Conservation (phyloP, 2,113 vertebrate genomes). For the Pardalotus punctatus region DNA sequence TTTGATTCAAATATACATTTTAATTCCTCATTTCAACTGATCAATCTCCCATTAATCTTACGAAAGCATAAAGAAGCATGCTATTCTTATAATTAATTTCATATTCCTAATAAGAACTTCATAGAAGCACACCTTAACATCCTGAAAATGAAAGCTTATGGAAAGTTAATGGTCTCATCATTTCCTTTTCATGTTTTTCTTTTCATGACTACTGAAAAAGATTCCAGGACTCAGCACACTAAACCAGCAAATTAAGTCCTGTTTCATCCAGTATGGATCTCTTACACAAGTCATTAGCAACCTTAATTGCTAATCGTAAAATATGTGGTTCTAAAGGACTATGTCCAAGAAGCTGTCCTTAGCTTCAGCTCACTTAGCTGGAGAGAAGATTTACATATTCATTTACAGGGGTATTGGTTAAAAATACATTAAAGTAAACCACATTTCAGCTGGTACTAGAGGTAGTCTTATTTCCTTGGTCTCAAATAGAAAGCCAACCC, state of each 20-base stretch:
- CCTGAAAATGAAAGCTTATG: constrained; percentile 22
- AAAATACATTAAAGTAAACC: neutral
- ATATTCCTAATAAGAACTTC: constrained; percentile 20
- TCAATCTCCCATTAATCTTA: constrained; percentile 14
- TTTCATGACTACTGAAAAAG: constrained; percentile 39
- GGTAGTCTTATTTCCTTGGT: neutral
- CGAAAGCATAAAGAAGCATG: neutral
- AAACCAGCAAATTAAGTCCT: neutral
- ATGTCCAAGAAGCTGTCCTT: neutral
- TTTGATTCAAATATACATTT: neutral
- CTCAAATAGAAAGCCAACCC: neutral
- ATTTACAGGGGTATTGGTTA: neutral
- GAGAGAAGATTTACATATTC: neutral
- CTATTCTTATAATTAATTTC: constrained; percentile 42
- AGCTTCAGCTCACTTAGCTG: neutral
- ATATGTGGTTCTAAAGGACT: neutral
- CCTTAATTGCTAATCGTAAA: constrained; percentile 20
- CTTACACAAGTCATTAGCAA: neutral
- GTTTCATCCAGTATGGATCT: neutral
- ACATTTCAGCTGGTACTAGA: neutral
- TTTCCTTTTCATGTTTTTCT: constrained; percentile 40
- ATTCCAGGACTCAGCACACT: constrained; percentile 30
- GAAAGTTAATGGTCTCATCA: constrained; percentile 25
- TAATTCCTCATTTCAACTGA: neutral
- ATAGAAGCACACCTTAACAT: constrained; percentile 10